A percentile compares a stretch with the other conserved stretches of the same genome.
Conservation (phyloP, 1,140 invertebrate species). For the Lepidurus packardi region DNA sequence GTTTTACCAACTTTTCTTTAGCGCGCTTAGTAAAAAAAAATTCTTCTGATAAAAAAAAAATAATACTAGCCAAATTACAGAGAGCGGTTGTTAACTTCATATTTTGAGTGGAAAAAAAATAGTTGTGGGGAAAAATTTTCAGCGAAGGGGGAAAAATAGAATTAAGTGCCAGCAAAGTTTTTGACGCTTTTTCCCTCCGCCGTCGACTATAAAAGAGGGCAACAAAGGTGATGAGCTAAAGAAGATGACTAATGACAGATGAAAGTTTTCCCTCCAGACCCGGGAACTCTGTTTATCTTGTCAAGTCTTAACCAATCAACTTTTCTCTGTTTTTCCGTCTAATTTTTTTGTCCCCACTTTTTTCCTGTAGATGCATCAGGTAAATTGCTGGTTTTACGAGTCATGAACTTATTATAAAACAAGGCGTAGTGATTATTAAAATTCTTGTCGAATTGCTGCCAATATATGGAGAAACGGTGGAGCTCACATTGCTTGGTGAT, state of each 20-base stretch:
- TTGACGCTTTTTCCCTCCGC: not conserved
- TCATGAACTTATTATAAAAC: too few relatives aligned
- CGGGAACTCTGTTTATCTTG: slow-evolving; percentile 4
- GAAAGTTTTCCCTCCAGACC: not conserved
- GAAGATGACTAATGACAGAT: slow-evolving; percentile 16
- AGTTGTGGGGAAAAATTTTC: too few relatives aligned
- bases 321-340: not conserved
- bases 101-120: not conserved
- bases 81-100: not conserved
- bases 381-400: too few relatives aligned
- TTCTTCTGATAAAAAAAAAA: too few relatives aligned
- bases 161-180: not conserved
- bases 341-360: too few relatives aligned
- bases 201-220: not conserved
- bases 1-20: too few relatives aligned
- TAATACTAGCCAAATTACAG: too few relatives aligned
- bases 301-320: slow-evolving; percentile 22
- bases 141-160: not conserved
- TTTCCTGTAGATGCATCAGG: too few relatives aligned
- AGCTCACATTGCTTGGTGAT: not conserved
- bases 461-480: not conserved
- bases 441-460: not conserved
- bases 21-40: too few relatives aligned
- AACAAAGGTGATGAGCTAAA: not conserved
- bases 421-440: too few relatives aligned